phyloP scores from a whole-genome alignment of 2,797 vertebrate species.

The Diplodus sargus region DNA sequence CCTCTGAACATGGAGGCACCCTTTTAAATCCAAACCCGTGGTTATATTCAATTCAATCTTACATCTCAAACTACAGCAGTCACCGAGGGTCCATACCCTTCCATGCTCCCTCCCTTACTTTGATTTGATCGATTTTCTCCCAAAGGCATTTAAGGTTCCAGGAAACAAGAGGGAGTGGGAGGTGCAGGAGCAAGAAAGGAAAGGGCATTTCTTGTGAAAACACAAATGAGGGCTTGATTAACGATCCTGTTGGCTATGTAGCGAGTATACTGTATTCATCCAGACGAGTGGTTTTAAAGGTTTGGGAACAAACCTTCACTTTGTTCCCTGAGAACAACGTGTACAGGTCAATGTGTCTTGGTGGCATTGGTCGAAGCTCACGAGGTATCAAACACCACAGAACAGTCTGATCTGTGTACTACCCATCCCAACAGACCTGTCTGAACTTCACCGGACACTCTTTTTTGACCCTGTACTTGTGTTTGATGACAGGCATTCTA shows the following conservation, averaged over 20 bases:
- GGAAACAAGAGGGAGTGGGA: not conserved
- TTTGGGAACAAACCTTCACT: not conserved
- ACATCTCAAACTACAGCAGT: not conserved
- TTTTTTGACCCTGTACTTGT: not conserved
- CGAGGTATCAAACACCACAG: not conserved
- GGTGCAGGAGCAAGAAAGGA: not conserved
- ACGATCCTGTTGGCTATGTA: not conserved
- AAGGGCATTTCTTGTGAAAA: not conserved
- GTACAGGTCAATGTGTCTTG: not conserved
- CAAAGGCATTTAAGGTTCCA: conserved; percentile 8
- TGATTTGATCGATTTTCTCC: not conserved
- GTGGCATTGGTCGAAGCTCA: not conserved
- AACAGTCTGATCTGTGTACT: not conserved
- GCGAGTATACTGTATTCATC: not conserved
- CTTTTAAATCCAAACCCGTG: not conserved
- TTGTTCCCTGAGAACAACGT: not conserved
- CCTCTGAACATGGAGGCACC: not conserved
- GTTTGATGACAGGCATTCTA: not conserved
- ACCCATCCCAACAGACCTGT: not conserved
- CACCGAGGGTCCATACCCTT: not conserved
- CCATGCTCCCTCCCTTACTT: not conserved
- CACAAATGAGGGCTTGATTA: conserved; percentile 6
- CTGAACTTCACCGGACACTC: not conserved
- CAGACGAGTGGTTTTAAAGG: not conserved
- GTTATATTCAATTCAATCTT: not conserved